Evolutionary conservation across 2,797 vertebrate genomes (phyloP), one percentile per base, ranked within the genome.

Genomic region (Catostomus latipinnis): DNA sequence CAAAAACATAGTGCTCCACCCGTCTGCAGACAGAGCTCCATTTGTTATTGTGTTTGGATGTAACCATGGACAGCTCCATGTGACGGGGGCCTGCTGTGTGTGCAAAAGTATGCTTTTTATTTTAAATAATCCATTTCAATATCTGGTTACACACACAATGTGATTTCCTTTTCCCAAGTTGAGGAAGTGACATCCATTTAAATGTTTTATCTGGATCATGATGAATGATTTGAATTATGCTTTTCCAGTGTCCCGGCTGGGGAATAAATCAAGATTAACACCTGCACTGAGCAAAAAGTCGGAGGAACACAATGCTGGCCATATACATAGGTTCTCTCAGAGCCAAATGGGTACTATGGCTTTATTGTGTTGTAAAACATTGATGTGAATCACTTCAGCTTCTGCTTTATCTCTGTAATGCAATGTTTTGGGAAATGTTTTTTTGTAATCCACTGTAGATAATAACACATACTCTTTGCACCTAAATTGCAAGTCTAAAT

Each of bases 1-100:
- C 53, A 60, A 80, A 50, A 75, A 66, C 11, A 13, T 48, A 53
- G 71, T 5, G 5, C 72, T 76, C 12, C 70, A 77, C 76, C 77
- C 71, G 48, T 83, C 71, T 82, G 34, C 34, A 34, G 80, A 84
- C 77, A 82, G 58, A 74, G n/a, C 71, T 69, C 71, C 66, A 72
- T 81, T 86, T 75, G 76, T 80, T 84, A 77, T 70, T 72, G 34
- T 78, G 77, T 61, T 82, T 83, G 74, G 71, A 74, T 71, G 60
- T 70, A 82, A 79, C 68, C 81, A 81, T 60, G 73, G 50, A 80
- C 63, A 62, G 74, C 77, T 75, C 53, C 12, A 13, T 18, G 50
- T 80, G 79, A 74, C 48, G 9, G 34, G 43, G 54, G 34, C 12
- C 65, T 71, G 63, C 58, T 72, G 52, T 62, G 9, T 79, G 12